A percentile compares a stretch with the other conserved stretches of the same genome.
These are phyloP conservation scores for Pteronotus mesoamericanus DNA, from an alignment of 2,797 vertebrate genomes.

Conservation along the genomic window DNA sequence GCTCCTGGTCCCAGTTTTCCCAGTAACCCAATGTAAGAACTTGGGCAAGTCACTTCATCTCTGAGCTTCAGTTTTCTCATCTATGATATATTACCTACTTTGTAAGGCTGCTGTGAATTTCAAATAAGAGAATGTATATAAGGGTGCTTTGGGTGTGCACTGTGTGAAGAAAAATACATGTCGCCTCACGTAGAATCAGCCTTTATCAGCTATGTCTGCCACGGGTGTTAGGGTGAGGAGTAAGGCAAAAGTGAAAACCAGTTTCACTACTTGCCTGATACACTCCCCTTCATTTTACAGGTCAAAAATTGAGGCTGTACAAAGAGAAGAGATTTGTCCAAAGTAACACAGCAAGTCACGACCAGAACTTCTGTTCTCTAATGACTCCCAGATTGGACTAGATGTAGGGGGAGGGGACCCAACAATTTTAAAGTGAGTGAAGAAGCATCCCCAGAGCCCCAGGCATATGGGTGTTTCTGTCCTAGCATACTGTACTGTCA, in stretches of 20 bases:
- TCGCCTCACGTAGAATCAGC: neutral
- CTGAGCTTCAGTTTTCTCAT: neutral
- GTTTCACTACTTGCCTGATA: neutral
- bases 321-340: conserved; percentile 7
- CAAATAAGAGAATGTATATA: conserved; percentile 23
- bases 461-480: neutral
- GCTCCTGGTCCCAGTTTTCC: conserved; percentile 23
- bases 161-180: neutral
- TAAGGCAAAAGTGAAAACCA: neutral
- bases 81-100: neutral
- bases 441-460: neutral
- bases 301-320: neutral
- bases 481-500: neutral
- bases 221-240: neutral
- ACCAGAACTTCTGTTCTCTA: neutral
- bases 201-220: neutral
- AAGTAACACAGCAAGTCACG: neutral
- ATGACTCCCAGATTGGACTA: neutral
- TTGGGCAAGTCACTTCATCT: neutral
- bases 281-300: neutral
- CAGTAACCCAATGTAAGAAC: neutral
- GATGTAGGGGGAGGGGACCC: neutral
- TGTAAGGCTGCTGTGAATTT: conserved; percentile 2
- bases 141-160: neutral
- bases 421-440: neutral